Conservation (phyloP, 2,888 invertebrate genomes). For the Ormyrus rosae region DNA sequence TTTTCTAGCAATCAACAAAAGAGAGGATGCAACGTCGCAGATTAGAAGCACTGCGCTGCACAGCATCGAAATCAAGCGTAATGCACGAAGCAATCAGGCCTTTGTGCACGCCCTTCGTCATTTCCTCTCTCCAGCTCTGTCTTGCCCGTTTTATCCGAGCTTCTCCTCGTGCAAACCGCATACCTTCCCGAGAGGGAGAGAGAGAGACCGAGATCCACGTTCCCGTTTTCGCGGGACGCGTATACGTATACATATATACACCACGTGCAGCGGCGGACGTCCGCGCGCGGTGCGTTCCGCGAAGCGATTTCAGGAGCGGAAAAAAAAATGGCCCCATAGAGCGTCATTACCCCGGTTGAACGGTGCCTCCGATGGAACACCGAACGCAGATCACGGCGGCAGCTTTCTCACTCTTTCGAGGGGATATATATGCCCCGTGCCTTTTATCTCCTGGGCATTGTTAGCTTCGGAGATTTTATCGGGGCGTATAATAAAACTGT, state of each 20-base stretch:
- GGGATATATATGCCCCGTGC: slow-evolving; percentile 16
- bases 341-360: slow-evolving; percentile 62
- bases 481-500: slow-evolving; percentile 49
- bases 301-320: slow-evolving; percentile 62
- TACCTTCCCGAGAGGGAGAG: slow-evolving; percentile 13
- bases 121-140: slow-evolving; percentile 32
- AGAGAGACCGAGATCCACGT: slow-evolving; percentile 1
- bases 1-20: slow-evolving; percentile 50
- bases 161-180: neutral
- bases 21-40: slow-evolving; percentile 11
- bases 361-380: slow-evolving; percentile 38
- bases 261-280: neutral
- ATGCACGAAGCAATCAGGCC: slow-evolving; percentile 48
- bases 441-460: slow-evolving; percentile 44
- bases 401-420: neutral
- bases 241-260: neutral
- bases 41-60: slow-evolving; percentile 10
- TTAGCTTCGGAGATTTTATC: slow-evolving; percentile 51
- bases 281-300: slow-evolving; percentile 60
- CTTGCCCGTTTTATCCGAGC: neutral
- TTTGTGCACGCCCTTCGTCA: slow-evolving; percentile 45
- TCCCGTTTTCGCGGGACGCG: slow-evolving; percentile 35
- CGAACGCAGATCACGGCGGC: neutral
- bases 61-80: slow-evolving; percentile 24
- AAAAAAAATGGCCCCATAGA: slow-evolving; percentile 59